Percentiles rank a stretch among this genome's conserved stretches.
phyloP scores from a whole-genome alignment of 2,113 vertebrate species.

The Gymnorhina tibicen region DNA sequence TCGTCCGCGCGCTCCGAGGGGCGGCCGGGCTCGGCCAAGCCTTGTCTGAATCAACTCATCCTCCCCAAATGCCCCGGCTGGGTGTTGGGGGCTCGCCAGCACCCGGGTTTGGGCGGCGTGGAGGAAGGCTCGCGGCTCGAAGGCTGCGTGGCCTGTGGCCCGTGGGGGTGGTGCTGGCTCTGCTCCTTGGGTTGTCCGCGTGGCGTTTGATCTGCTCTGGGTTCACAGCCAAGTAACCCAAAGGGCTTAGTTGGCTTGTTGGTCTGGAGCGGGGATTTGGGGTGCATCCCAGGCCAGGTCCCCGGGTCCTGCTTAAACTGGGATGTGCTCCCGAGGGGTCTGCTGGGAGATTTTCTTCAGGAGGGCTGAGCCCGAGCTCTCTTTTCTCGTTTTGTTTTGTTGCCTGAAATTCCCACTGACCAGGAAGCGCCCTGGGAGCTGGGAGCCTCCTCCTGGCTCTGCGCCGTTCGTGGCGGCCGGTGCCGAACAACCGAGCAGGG shows the following conservation, averaged over 20 bases:
- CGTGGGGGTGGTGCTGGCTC: accelerated
- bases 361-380: neutral
- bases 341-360: neutral
- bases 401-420: accelerated
- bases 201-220: neutral
- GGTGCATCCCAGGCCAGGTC: neutral
- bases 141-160: accelerated
- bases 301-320: neutral
- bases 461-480: accelerated
- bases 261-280: neutral
- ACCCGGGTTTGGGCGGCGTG: accelerated
- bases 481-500: accelerated
- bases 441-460: neutral
- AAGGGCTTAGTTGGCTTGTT: neutral
- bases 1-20: accelerated
- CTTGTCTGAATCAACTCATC: accelerated
- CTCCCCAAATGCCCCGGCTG: accelerated
- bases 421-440: too few species aligned
- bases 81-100: accelerated
- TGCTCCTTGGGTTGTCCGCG: neutral
- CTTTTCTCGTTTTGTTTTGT: neutral
- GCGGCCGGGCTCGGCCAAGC: accelerated
- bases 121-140: neutral
- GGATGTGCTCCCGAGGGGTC: neutral
- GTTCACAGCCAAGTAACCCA: neutral